Evolutionary conservation across 2,113 vertebrate species (phyloP).

Genomic region (Tragelaphus strepsiceros): DNA sequence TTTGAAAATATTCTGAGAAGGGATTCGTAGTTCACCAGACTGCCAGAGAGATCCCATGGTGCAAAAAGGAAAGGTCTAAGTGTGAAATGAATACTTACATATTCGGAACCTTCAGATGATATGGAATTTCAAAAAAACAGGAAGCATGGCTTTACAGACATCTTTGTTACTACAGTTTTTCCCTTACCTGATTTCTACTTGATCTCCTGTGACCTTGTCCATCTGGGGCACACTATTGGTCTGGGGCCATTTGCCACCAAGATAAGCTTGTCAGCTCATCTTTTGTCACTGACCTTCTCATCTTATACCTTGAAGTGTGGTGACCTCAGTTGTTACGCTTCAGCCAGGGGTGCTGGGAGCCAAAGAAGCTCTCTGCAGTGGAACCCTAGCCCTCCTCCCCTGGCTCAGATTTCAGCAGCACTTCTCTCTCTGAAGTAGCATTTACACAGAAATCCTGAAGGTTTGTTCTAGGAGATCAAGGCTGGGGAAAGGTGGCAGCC

Average conservation of each 20-base stretch:
- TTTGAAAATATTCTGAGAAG: constrained; percentile 3
- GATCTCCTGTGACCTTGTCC: background rate
- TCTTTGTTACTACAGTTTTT: background rate
- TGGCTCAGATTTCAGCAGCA: background rate
- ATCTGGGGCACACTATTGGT: background rate
- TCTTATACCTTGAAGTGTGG: background rate
- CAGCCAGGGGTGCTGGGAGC: background rate
- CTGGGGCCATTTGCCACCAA: background rate
- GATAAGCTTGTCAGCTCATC: background rate
- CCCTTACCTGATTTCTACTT: background rate
- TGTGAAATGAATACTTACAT: background rate
- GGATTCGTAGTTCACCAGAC: background rate
- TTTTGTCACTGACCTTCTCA: background rate
- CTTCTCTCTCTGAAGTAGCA: background rate
- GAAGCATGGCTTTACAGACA: background rate
- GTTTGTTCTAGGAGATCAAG: background rate
- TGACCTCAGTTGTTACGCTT: background rate
- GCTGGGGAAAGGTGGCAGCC: background rate
- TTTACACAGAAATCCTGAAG: background rate
- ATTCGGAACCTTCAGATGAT: background rate
- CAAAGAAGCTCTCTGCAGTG: background rate
- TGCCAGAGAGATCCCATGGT: background rate
- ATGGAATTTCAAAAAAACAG: background rate
- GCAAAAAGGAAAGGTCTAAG: background rate
- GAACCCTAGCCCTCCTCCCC: background rate